Evolutionary conservation across 2,113 vertebrate species (phyloP).

Genomic region (Phocoena phocoena): DNA sequence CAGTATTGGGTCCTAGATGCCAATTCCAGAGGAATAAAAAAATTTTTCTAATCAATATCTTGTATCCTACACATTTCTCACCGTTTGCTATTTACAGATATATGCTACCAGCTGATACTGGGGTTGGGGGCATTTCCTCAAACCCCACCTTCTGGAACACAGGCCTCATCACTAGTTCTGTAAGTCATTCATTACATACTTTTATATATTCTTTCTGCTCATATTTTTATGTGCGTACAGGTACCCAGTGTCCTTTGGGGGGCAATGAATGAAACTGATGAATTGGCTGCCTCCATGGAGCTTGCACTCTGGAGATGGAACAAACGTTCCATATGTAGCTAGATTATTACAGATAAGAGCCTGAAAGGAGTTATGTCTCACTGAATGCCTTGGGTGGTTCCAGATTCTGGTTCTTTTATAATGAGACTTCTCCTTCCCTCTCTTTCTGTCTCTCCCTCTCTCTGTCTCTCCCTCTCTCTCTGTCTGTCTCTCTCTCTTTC

Average conservation of each 20-base stretch:
- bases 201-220: background rate
- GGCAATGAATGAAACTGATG: conserved; percentile 1
- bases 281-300: background rate
- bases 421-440: background rate
- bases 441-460: background rate
- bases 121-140: background rate
- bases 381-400: background rate
- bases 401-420: background rate
- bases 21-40: background rate
- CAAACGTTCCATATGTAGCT: background rate
- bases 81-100: background rate
- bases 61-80: background rate
- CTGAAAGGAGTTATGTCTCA: background rate
- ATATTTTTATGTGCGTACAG: background rate
- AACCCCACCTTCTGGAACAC: background rate
- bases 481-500: too few species aligned
- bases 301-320: background rate
- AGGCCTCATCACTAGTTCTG: background rate
- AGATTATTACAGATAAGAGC: background rate
- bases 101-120: background rate
- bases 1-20: background rate
- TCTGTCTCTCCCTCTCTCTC: background rate
- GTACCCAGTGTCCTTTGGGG: background rate
- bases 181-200: background rate
- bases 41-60: background rate